Evolutionary conservation across 1,140 invertebrate genomes (phyloP).

Genomic region (Drosophila eugracilis): DNA sequence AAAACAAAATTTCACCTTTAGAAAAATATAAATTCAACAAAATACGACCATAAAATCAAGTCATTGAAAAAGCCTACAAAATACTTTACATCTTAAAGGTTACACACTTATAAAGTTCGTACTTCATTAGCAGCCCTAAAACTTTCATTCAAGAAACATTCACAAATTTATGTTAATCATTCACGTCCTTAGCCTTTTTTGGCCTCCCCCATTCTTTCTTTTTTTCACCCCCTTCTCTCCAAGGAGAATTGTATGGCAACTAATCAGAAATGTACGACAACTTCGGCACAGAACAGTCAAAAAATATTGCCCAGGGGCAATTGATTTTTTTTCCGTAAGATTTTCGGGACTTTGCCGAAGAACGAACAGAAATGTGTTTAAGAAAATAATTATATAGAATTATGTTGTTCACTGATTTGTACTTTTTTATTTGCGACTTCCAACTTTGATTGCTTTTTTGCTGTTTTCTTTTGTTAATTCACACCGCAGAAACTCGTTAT

Average conservation of each 20-base stretch:
- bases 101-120: constrained; percentile 15
- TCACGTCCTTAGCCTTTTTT: constrained; percentile 17
- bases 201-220: no score
- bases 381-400: constrained; percentile 41
- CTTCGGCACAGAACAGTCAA: constrained; percentile 40
- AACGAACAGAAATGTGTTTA: constrained; percentile 8
- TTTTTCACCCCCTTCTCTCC: constrained; percentile 13
- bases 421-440: constrained; percentile 19
- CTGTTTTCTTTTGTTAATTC: constrained; percentile 14
- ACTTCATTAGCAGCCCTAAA: constrained; percentile 27
- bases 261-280: constrained; percentile 51
- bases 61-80: neutral
- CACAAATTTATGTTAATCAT: constrained; percentile 49
- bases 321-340: constrained; percentile 69
- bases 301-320: constrained; percentile 69
- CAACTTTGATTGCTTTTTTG: constrained; percentile 15
- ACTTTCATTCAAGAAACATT: constrained; percentile 18
- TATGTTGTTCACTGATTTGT: constrained; percentile 47
- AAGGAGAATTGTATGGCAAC: constrained; percentile 34
- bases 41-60: neutral
- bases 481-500: constrained; percentile 44
- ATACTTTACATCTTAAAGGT: neutral
- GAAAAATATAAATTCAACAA: neutral
- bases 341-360: constrained; percentile 33
- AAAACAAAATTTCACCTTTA: no score